phyloP scores from a whole-genome alignment of 2,888 invertebrate genomes.

The Brenthis daphne region DNA sequence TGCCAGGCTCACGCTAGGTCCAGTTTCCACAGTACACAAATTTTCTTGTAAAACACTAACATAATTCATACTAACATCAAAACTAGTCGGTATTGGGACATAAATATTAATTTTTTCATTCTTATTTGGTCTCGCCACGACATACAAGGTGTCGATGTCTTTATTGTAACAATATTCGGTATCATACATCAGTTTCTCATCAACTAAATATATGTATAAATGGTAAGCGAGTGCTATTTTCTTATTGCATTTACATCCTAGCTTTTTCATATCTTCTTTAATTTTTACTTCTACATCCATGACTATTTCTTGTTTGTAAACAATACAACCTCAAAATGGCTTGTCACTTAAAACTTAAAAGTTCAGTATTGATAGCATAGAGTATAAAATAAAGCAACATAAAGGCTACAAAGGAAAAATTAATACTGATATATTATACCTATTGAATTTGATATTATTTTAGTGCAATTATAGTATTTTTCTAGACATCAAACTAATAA shows the following conservation, averaged over 20 bases:
- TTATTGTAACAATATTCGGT: conserved; percentile 74
- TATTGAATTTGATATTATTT: no score
- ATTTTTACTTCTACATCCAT: conserved; percentile 74
- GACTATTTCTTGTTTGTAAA: conserved; percentile 3
- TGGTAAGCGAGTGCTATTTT: conserved; percentile 70
- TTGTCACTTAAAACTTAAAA: background rate
- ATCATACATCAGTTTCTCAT: conserved; percentile 76
- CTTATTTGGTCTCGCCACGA: conserved; percentile 68
- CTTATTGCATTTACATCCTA: conserved; percentile 67
- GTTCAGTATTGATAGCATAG: background rate
- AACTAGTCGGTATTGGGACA: conserved; percentile 64
- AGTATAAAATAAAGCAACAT: background rate
- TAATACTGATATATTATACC: no score
- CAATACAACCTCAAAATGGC: conserved; percentile 2
- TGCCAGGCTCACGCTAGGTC: conserved; percentile 67
- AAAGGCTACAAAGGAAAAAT: no score
- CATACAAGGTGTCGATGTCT: conserved; percentile 69
- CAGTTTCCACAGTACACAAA: conserved; percentile 72
- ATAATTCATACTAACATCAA: conserved; percentile 60
- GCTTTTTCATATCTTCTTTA: conserved; percentile 69
- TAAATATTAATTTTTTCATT: conserved; percentile 71
- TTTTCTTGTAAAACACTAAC: conserved; percentile 70
- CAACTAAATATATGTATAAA: conserved; percentile 70
- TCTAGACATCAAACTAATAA: no score
- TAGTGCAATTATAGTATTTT: no score